Base-by-base conservation (phyloP, 2,888 invertebrate genomes). In the Saturnia pavonia region DNA sequence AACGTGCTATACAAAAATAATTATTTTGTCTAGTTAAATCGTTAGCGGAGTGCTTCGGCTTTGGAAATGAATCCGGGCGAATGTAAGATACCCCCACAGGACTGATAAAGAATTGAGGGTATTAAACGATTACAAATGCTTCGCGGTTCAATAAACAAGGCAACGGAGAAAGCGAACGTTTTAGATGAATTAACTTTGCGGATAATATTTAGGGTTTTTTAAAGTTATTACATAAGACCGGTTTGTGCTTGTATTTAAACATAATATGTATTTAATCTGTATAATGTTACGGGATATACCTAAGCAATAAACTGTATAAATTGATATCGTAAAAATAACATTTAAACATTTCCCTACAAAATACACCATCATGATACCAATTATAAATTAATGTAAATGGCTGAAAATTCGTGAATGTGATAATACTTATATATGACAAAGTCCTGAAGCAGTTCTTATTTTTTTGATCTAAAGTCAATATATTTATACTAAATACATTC, bases 61-160 rank as follows among this genome's bases (percentile, higher is more conserved):
- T 51, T 78, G 85, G 86, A 88, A 88, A 87, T 80, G 85, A 86
- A 85, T 81, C 84, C 84, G 85, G 80, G 79, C 78, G 82, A 82
- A 78, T 79, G 84, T 80, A 80, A 79, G 82, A 83, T 84, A 82
- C 87, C 88, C 89, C 84, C 84, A 77, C 81, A 76, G 80, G 80
- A 81, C 90, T 92, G 94, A 94, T 94, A 94, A 94, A 94, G 94
- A 94, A 94, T 91, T 91, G 92, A 88, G 92, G 92, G 94, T 94
- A 94, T 94, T 94, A 94, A 94, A 93, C 93, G 94, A 92, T 94
- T 92, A 93, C 94, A 93, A 94, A 93, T 93, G 93, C 92, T 91
- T 92, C 88, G 91, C 91, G 91, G 92, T 92, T 91, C 92, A 91
- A 92, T 92, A 92, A 89, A 91, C 92, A 91, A 88, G 78, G 86